phyloP scores from a whole-genome alignment of 1,140 invertebrate genomes.

The Nasonia giraulti region DNA sequence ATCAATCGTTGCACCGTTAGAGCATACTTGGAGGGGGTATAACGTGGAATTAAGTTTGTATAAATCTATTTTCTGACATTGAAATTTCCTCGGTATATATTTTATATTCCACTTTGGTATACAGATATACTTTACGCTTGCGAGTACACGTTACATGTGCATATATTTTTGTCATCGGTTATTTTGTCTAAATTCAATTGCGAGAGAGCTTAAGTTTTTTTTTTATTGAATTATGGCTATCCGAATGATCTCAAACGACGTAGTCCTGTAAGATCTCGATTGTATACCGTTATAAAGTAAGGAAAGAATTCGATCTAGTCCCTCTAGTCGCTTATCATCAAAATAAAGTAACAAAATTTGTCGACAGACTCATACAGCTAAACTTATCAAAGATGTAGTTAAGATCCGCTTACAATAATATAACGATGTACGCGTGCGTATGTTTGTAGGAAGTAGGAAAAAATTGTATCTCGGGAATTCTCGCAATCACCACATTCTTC shows the following conservation, averaged over 20 bases:
- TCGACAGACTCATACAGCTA: conserved; percentile 46
- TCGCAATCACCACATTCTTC: background rate
- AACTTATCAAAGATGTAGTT: conserved; percentile 45
- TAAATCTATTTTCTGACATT: conserved; percentile 22
- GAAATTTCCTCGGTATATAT: background rate
- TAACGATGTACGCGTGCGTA: background rate
- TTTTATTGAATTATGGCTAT: conserved; percentile 29
- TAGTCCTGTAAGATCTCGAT: no score
- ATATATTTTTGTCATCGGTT: background rate
- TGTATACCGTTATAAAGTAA: no score
- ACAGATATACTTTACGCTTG: background rate
- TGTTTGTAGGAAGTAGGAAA: background rate
- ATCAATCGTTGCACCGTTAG: background rate
- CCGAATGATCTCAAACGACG: conserved; percentile 18
- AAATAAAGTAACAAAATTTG: background rate
- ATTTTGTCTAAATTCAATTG: background rate
- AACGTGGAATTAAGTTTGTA: conserved; percentile 37
- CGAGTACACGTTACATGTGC: background rate
- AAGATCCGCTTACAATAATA: background rate
- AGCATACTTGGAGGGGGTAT: background rate
- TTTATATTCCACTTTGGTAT: background rate
- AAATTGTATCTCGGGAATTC: background rate
- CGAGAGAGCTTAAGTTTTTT: conserved; percentile 20
- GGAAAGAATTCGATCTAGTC: conserved; percentile 21
- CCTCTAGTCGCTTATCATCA: conserved; percentile 14